Percentiles rank a stretch among this genome's conserved stretches.
Conservation (phyloP, 2,113 vertebrate species). For the Rhinolophus ferrumequinum region DNA sequence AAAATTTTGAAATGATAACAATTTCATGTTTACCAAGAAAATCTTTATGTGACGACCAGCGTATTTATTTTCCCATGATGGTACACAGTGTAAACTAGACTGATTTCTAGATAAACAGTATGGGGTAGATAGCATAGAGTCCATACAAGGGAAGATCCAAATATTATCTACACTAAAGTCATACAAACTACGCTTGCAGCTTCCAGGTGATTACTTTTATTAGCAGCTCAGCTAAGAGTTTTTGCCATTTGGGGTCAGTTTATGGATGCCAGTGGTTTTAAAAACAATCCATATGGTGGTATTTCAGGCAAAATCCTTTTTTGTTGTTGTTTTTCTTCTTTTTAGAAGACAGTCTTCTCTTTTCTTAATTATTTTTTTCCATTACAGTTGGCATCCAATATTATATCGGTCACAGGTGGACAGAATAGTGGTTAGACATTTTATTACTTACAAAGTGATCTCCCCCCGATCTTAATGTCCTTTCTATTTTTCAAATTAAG, state of each 20-base stretch:
- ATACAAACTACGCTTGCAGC: rapidly evolving
- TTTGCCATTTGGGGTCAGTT: background rate
- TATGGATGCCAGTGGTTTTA: background rate
- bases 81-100: too few species aligned
- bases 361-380: background rate
- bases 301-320: background rate
- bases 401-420: background rate
- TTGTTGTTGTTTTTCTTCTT: background rate
- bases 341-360: background rate
- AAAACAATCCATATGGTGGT: background rate
- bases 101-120: too few species aligned
- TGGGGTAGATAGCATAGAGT: rapidly evolving
- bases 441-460: background rate
- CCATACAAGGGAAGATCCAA: rapidly evolving
- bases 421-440: background rate
- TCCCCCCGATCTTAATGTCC: background rate
- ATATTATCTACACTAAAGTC: background rate
- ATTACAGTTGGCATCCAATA: background rate
- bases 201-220: background rate
- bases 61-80: background rate
- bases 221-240: background rate
- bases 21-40: background rate
- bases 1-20: background rate
- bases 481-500: background rate
- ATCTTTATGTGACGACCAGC: background rate